Base-by-base conservation (phyloP, 1,140 invertebrate genomes). In the Cydia pomonella region DNA sequence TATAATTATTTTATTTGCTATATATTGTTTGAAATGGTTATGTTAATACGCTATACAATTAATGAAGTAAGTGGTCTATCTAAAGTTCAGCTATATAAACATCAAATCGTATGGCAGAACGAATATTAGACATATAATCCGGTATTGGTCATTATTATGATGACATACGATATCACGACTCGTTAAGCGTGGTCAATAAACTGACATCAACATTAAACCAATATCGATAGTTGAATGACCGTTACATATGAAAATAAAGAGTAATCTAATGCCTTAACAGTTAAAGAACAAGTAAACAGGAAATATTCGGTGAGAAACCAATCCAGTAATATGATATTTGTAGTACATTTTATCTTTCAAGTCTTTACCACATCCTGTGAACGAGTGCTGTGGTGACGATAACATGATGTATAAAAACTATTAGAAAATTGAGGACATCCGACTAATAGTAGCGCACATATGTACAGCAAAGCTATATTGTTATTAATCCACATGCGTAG, bases 351-450 rank as follows among this genome's bases (percentile, higher is more conserved):
- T 59, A 59, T 59, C 73, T 73, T 74, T 62, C 41, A 71, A 63
- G 53, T 62, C 33, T 59, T 75, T 29, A 82, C 80, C 80, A 74
- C 80, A 78, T 77, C 79, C 80, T 73, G 76, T 73, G 76, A 76
- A 64, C 74, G 62, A 76, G 64, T 73, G 69, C 69, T 76, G 78
- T 73, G 77, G 80, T 78, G 38, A 38, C 29, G 64, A 69, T 76
- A 29, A 59, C 27, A 18, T 74, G 29, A 38, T 38, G 63, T 29
- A 16, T 66, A 69, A 38, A 69, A 69, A 69, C 64, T 33, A 69
- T 66, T 29, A 33, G 27, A 29, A 33, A 38, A 33, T 38, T 59
- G 53, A 23, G 53, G 53, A 69, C 64, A 69, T 69, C 64, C 64
- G 64, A 29, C 27, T 38, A 69, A 69, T 21, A 59, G 29, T 66